Evolutionary conservation across 1,140 invertebrate genomes (phyloP), one percentile per base, ranked within the genome.

Genomic region (Magallana ariakensis): DNA sequence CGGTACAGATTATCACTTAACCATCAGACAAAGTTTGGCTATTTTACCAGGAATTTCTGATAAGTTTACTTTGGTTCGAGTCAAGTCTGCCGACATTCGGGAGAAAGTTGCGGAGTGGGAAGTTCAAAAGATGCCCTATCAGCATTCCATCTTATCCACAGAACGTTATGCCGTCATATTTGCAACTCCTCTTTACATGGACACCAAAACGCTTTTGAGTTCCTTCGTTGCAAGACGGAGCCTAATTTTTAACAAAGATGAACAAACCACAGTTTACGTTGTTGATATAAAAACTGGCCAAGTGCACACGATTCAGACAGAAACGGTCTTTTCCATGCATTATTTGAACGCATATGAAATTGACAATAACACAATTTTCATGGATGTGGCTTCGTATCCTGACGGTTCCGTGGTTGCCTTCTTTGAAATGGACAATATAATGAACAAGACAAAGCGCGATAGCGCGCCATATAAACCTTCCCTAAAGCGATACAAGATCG

Each of bases 81-180:
- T 93, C n/a, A 88, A 88, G 46, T 91, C 91, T 13, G 70, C 88
- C 11, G 60, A 84, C 16, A 33, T 90, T 5, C 85, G 92, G 10
- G 91, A 92, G 75, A 62, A 91, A 11, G 87, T 94, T 26, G 90
- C 91, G 0, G 58, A 83, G 16, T 92, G 91, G 91, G 55, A 88
- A 2, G 91, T 94, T 15, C 89, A 91, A 19, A 87, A 89, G 46
- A 86, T 92, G 19, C 91, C 91, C 3, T 94, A 94, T 87, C 93
- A 93, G 92, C 93, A 94, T 83, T 93, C 92, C 10, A 93, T 94
- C 87, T 91, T 91, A 4, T 89, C 91, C 1, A 93, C 93, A 0
- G 56, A 89, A 62, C 88, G 91, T 66, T 91, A 92, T 82, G 93
- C 89, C 10, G 88, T 94, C 19, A 87, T 94, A 6, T 90, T 93